Evolutionary conservation across 2,888 invertebrate genomes (phyloP).

Genomic region (Lacanobia wlatinum): DNA sequence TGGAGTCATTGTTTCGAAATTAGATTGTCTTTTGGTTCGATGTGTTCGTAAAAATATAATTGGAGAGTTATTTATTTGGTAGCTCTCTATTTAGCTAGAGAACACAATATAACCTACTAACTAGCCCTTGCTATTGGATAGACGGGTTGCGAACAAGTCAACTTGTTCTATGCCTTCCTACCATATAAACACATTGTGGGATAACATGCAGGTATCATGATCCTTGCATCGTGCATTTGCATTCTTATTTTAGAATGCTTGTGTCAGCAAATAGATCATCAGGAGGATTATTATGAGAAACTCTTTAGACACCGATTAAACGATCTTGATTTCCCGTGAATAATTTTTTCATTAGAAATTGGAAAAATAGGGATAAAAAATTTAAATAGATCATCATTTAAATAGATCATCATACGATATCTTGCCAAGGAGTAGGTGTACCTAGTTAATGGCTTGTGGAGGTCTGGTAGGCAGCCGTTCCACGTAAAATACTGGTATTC

Average conservation of each 20-base stretch:
- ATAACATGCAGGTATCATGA: neutral
- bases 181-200: slow-evolving; percentile 8
- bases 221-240: slow-evolving; percentile 1
- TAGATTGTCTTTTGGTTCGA: neutral
- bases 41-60: neutral
- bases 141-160: neutral
- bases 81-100: too few species aligned
- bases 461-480: too few species aligned
- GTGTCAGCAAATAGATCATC: neutral
- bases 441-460: too few species aligned
- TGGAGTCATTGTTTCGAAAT: neutral
- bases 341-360: too few species aligned
- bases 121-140: neutral
- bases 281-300: neutral
- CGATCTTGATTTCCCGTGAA: too few species aligned
- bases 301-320: too few species aligned
- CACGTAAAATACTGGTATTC: too few species aligned
- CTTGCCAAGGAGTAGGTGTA: too few species aligned
- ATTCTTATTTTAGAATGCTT: neutral
- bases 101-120: neutral
- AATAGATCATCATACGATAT: too few species aligned
- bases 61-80: neutral
- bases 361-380: too few species aligned
- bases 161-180: neutral
- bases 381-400: too few species aligned